Percentiles rank a stretch among this genome's conserved stretches.
Conservation (phyloP, 92 coral and sea anemone species). For the Nematostella vectensis region DNA sequence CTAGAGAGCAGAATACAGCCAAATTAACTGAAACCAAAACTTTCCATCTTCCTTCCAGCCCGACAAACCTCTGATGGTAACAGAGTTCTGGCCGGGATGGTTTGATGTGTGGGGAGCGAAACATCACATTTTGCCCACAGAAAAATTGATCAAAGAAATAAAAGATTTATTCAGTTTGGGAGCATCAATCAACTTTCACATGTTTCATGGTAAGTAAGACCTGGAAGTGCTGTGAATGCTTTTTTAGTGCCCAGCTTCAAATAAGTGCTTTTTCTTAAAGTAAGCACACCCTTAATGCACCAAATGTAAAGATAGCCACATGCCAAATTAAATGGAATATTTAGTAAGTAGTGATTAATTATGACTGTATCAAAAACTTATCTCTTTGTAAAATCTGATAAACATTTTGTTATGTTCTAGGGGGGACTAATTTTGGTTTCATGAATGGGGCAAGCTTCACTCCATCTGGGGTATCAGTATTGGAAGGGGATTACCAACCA, state of each 20-base stretch:
- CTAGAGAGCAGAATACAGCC: too few relatives aligned
- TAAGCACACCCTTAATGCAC: too few relatives aligned
- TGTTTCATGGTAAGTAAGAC: constrained; percentile 85
- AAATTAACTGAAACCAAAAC: too few relatives aligned
- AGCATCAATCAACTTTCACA: constrained; percentile 84
- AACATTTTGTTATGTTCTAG: constrained; percentile 20
- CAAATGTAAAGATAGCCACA: too few relatives aligned
- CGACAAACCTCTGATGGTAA: constrained; percentile 78
- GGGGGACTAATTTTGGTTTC: constrained; percentile 98
- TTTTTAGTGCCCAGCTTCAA: too few relatives aligned
- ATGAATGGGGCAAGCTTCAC: constrained; percentile 88
- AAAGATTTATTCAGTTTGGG: constrained; percentile 53
- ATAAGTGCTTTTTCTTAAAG: too few relatives aligned
- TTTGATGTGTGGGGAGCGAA: constrained; percentile 91
- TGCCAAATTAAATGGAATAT: too few relatives aligned
- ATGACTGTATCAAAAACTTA: too few relatives aligned
- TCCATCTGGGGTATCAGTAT: too few relatives aligned
- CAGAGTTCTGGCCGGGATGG: constrained; percentile 98
- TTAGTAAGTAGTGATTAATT: too few relatives aligned
- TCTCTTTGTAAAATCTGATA: too few relatives aligned
- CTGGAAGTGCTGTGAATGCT: too few relatives aligned
- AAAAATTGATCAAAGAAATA: constrained; percentile 28
- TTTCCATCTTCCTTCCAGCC: constrained; percentile 39
- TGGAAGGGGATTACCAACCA: constrained; percentile 36
- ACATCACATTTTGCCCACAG: constrained; percentile 41